Conservation (phyloP, 2,797 vertebrate species). For the Acanthurus leucopareius region DNA sequence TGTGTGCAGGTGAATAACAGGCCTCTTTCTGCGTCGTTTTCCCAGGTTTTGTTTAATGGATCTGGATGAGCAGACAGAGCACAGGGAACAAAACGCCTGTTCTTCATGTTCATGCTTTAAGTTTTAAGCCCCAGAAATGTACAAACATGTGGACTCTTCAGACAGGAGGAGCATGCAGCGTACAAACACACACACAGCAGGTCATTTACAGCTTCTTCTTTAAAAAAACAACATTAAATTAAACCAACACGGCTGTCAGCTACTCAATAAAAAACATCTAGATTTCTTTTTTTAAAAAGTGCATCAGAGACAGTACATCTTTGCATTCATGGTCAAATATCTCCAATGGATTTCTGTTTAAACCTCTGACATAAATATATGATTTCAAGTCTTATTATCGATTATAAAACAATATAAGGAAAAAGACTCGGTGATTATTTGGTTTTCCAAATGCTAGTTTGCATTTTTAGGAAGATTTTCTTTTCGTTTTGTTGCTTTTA, state of each 20-base stretch:
- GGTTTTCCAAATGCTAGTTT: slow-evolving; percentile 48
- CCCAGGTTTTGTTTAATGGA: slow-evolving; percentile 87
- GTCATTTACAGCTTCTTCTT: slow-evolving; percentile 22
- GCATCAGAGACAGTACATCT: slow-evolving; percentile 87
- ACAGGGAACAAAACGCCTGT: slow-evolving; percentile 83
- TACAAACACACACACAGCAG: slow-evolving; percentile 69
- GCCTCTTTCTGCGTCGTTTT: slow-evolving; percentile 10
- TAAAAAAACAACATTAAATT: slow-evolving; percentile 77
- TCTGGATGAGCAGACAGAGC: slow-evolving; percentile 91
- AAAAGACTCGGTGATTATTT: slow-evolving; percentile 48
- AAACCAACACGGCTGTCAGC: slow-evolving; percentile 79
- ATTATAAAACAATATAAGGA: slow-evolving; percentile 13
- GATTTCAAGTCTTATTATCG: slow-evolving; percentile 62
- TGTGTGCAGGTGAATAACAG: slow-evolving; percentile 38
- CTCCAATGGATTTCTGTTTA: slow-evolving; percentile 77
- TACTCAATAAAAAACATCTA: slow-evolving; percentile 82
- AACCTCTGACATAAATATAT: slow-evolving; percentile 71
- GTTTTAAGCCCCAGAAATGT: slow-evolving; percentile 40
- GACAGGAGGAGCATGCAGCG: slow-evolving; percentile 64
- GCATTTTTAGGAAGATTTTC: slow-evolving; percentile 21
- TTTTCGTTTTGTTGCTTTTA: not conserved
- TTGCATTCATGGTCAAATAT: slow-evolving; percentile 87
- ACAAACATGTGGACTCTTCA: slow-evolving; percentile 79
- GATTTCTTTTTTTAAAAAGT: slow-evolving; percentile 81
- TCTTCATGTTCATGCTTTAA: slow-evolving; percentile 91